Evolutionary conservation across 2,888 invertebrate species (phyloP).

Genomic region (Drosophila merina): DNA sequence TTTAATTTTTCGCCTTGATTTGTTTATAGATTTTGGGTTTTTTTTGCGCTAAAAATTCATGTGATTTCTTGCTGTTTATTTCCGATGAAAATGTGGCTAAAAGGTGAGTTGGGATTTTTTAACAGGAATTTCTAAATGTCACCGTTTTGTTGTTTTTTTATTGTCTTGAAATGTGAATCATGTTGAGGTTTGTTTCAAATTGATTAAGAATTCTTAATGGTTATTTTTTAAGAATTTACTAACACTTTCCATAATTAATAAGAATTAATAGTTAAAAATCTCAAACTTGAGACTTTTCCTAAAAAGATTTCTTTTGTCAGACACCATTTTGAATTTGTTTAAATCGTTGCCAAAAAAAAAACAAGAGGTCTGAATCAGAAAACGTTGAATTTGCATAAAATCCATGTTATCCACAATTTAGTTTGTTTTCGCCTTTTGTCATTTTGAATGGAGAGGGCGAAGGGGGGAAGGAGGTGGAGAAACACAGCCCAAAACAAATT

Average conservation of each 20-base stretch:
- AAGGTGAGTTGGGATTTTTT: slow-evolving; percentile 26
- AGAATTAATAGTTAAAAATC: background rate
- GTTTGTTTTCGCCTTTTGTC: slow-evolving; percentile 50
- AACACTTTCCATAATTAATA: background rate
- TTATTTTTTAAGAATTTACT: background rate
- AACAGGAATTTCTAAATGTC: slow-evolving; percentile 41
- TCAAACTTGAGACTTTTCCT: background rate
- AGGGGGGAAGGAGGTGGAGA: background rate
- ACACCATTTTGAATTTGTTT: slow-evolving; percentile 39
- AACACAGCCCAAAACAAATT: slow-evolving; percentile 46
- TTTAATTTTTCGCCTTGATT: slow-evolving; percentile 20
- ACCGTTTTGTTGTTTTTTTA: slow-evolving; percentile 8
- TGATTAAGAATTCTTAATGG: background rate
- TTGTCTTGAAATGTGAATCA: slow-evolving; percentile 36
- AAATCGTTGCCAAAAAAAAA: slow-evolving; percentile 24
- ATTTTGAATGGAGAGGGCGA: slow-evolving; percentile 29
- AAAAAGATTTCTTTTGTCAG: slow-evolving; percentile 23
- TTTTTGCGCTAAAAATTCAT: slow-evolving; percentile 29
- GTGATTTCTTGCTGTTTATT: slow-evolving; percentile 28
- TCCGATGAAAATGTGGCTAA: slow-evolving; percentile 24
- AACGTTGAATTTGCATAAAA: slow-evolving; percentile 41
- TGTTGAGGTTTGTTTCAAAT: slow-evolving; percentile 21
- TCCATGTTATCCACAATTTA: slow-evolving; percentile 47
- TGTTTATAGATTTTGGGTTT: slow-evolving; percentile 32
- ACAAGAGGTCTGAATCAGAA: slow-evolving; percentile 36